Conservation (phyloP, 2,797 vertebrate species). For the Ceryle rudis region DNA sequence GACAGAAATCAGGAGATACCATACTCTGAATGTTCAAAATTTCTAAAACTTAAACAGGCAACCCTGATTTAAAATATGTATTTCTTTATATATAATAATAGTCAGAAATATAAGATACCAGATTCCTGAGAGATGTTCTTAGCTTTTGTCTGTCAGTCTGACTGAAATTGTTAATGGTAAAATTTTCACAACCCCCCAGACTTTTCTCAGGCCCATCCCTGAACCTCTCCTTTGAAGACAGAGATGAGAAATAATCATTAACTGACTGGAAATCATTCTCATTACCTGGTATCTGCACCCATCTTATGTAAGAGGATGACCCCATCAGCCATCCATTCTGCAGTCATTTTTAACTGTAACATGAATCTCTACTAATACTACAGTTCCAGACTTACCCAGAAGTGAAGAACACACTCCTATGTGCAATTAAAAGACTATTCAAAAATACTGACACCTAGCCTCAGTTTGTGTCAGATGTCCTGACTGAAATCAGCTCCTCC, state of each 20-base stretch:
- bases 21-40: background rate
- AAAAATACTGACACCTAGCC: background rate
- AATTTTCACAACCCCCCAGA: background rate
- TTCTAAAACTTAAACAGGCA: background rate
- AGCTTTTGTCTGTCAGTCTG: background rate
- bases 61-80: background rate
- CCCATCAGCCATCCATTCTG: background rate
- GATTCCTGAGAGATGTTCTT: background rate
- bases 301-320: background rate
- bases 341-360: background rate
- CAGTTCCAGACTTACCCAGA: background rate
- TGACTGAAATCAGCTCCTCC: background rate
- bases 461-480: background rate
- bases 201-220: background rate
- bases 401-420: background rate
- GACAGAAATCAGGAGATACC: background rate
- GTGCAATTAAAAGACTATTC: background rate
- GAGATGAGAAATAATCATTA: background rate
- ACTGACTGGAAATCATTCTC: background rate
- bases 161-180: background rate
- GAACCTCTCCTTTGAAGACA: background rate
- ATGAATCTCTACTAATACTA: background rate
- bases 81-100: background rate
- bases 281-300: background rate
- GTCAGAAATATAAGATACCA: background rate